Evolutionary conservation across 1,140 invertebrate species (phyloP).

Genomic region (Cryptotermes secundus): DNA sequence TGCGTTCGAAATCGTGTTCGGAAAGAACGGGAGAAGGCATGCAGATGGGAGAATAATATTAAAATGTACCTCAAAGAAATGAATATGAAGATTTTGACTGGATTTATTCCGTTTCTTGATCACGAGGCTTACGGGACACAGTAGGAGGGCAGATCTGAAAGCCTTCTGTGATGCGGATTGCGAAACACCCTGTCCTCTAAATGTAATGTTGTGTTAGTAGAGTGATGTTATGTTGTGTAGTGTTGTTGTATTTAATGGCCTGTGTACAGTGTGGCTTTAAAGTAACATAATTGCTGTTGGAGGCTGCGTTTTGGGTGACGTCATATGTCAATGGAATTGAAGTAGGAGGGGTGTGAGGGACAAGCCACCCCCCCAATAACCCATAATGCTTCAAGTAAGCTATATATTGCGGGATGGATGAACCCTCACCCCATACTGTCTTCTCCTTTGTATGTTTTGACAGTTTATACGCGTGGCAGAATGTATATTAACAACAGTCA

Average conservation of each 20-base stretch:
- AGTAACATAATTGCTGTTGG: background rate
- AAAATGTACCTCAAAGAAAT: too few species aligned
- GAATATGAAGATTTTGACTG: too few species aligned
- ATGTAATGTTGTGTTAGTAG: background rate
- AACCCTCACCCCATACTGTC: too few species aligned
- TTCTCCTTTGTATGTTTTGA: too few species aligned
- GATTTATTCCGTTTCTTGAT: too few species aligned
- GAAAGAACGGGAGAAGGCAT: too few species aligned
- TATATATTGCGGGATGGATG: background rate
- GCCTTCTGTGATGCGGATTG: background rate
- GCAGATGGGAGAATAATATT: too few species aligned
- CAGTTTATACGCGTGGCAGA: too few species aligned
- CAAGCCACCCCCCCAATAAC: background rate
- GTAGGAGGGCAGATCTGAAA: background rate
- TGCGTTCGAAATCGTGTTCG: too few species aligned
- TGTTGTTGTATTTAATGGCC: background rate
- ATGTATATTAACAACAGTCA: too few species aligned
- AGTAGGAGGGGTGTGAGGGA: background rate
- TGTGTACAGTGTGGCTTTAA: background rate
- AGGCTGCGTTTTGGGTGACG: background rate
- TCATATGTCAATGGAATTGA: background rate
- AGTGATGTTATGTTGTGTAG: background rate
- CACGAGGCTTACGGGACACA: background rate
- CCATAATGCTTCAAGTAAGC: background rate
- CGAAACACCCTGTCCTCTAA: background rate